These are phyloP conservation scores for Trichopria drosophilae DNA, from an alignment of 2,888 invertebrate genomes.

Conservation along the genomic window DNA sequence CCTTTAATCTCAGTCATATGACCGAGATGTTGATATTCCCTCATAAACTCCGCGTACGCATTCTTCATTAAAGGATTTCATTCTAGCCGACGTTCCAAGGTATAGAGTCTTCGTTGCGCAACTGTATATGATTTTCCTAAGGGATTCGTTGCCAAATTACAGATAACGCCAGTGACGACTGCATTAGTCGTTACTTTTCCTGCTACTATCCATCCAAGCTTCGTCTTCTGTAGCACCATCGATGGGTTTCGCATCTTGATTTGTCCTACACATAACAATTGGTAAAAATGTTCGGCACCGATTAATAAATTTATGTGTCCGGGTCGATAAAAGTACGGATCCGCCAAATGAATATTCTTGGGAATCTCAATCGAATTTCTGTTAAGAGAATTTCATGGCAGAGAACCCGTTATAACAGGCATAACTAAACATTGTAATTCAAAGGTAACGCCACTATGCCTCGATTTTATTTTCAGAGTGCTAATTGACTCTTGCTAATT, in stretches of 20 bases:
- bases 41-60: background rate
- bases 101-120: background rate
- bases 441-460: no score
- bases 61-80: background rate
- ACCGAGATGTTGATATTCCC: background rate
- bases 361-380: background rate
- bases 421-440: no score
- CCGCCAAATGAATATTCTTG: background rate
- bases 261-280: background rate
- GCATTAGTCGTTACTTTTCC: slow-evolving; percentile 1
- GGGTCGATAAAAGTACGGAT: background rate
- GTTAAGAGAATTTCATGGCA: no score
- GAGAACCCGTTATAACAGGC: no score
- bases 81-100: background rate
- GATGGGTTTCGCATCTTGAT: background rate
- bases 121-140: background rate
- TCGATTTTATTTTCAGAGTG: no score
- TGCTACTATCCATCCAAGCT: slow-evolving; percentile 1
- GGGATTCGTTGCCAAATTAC: background rate
- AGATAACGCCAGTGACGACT: no score
- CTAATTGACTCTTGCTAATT: no score
- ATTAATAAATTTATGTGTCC: background rate
- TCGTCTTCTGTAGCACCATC: background rate
- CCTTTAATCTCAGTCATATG: background rate
- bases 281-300: background rate